Evolutionary conservation across 2,888 invertebrate genomes (phyloP).

Genomic region (Achlya flavicornis): DNA sequence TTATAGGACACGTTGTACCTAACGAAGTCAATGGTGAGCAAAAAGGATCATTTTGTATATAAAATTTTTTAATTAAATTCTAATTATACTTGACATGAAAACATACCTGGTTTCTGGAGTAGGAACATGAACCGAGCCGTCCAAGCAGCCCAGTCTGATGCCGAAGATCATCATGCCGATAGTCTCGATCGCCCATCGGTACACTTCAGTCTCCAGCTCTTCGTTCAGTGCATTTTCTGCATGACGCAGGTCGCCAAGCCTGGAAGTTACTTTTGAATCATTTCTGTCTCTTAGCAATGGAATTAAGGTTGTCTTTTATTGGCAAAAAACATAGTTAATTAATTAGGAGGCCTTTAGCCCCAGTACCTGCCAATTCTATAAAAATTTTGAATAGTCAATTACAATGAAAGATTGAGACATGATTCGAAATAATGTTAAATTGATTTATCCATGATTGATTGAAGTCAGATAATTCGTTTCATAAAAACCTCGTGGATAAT

Average conservation of each 20-base stretch:
- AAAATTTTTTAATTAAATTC: too few relatives aligned
- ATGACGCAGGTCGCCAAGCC: constrained; percentile 65
- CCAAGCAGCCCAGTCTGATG: constrained; percentile 70
- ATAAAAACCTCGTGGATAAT: neutral
- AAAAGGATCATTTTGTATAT: too few relatives aligned
- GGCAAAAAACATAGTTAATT: too few relatives aligned
- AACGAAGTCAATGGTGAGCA: too few relatives aligned
- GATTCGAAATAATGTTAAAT: neutral
- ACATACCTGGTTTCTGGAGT: constrained; percentile 59
- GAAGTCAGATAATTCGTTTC: neutral
- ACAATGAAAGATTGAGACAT: neutral
- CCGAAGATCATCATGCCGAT: constrained; percentile 72
- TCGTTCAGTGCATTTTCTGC: constrained; percentile 73
- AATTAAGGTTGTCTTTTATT: too few relatives aligned
- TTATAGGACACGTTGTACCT: too few relatives aligned
- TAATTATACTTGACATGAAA: neutral
- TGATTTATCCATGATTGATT: neutral
- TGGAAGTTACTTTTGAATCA: constrained; percentile 23
- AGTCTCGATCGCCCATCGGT: constrained; percentile 74
- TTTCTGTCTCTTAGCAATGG: neutral
- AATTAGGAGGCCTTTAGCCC: too few relatives aligned
- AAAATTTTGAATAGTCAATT: neutral
- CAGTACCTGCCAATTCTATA: too few relatives aligned
- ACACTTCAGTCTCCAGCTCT: constrained; percentile 70
- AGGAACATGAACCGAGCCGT: constrained; percentile 63